phyloP scores from a whole-genome alignment of 2,113 vertebrate species.

The Toxotes jaculatrix region DNA sequence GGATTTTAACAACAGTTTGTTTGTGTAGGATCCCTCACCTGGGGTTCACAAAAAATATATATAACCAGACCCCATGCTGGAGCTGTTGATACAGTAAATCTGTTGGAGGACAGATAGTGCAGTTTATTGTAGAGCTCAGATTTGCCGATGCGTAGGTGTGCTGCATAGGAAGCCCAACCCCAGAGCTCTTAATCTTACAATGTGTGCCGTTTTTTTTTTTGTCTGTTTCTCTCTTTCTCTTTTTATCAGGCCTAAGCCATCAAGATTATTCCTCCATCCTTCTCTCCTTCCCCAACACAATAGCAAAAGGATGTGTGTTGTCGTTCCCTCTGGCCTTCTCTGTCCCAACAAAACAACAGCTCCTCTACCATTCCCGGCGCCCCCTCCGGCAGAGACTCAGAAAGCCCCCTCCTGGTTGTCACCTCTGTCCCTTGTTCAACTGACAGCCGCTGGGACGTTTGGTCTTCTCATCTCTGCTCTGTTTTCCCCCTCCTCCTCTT shows the following conservation, averaged over 20 bases:
- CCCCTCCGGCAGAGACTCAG: constrained; percentile 80
- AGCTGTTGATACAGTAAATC: not conserved
- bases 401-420: constrained; percentile 67
- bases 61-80: not conserved
- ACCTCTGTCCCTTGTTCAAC: constrained; percentile 68
- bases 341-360: constrained; percentile 79
- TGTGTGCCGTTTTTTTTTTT: constrained; percentile 77
- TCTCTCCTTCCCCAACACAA: constrained; percentile 82
- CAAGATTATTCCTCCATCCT: constrained; percentile 85
- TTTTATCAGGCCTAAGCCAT: constrained; percentile 92
- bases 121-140: constrained; percentile 4
- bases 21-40: not conserved
- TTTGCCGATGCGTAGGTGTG: constrained; percentile 11
- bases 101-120: not conserved
- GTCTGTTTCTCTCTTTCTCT: constrained; percentile 78
- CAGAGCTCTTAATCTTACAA: constrained; percentile 67
- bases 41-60: not conserved
- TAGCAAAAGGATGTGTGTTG: constrained; percentile 88
- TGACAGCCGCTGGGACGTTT: constrained; percentile 79
- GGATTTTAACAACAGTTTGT: not conserved
- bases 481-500: constrained; percentile 1
- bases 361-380: constrained; percentile 83
- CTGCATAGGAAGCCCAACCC: constrained; percentile 46
- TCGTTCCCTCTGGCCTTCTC: constrained; percentile 84
- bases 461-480: constrained; percentile 68